Percentiles rank a stretch among this genome's conserved stretches.
These are phyloP conservation scores for Psix sp. DNA, from an alignment of 1,140 invertebrate genomes.

Conservation along the genomic window DNA sequence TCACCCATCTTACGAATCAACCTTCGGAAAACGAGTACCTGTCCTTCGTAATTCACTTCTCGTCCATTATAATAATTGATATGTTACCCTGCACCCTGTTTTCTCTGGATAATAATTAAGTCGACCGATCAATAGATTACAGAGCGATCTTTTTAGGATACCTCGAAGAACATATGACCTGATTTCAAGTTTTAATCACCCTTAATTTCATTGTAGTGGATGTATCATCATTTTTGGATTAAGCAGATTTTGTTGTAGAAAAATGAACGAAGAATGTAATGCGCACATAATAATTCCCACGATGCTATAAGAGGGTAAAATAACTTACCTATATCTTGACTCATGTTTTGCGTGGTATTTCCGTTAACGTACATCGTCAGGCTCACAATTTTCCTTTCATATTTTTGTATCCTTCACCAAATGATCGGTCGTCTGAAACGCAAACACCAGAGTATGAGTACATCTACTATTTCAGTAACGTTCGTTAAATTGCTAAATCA, in stretches of 20 bases:
- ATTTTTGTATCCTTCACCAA: slow-evolving; percentile 56
- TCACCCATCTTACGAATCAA: slow-evolving; percentile 35
- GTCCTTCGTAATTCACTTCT: slow-evolving; percentile 36
- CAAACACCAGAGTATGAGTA: slow-evolving; percentile 34
- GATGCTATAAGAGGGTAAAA: slow-evolving; percentile 26
- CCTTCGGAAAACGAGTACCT: slow-evolving; percentile 36
- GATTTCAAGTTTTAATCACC: neutral
- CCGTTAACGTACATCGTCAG: slow-evolving; percentile 74
- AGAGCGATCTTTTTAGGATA: neutral
- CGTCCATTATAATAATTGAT: slow-evolving; percentile 33
- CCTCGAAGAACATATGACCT: no score
- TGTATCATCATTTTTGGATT: no score
- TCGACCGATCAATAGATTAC: neutral
- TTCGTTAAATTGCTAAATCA: slow-evolving; percentile 35
- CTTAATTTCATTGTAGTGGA: slow-evolving; percentile 19
- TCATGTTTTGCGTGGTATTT: slow-evolving; percentile 66
- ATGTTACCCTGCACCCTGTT: slow-evolving; percentile 9
- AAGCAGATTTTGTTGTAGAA: slow-evolving; percentile 24
- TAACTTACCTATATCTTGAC: slow-evolving; percentile 73
- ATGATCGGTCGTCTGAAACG: slow-evolving; percentile 55
- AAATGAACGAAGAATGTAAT: slow-evolving; percentile 40
- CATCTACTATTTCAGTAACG: slow-evolving; percentile 37
- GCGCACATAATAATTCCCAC: slow-evolving; percentile 35
- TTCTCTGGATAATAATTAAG: neutral
- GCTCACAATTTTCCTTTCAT: slow-evolving; percentile 70